Evolutionary conservation across 2,888 invertebrate genomes (phyloP), one percentile per base, ranked within the genome.

Genomic region (Trypoxylon attenuatum): DNA sequence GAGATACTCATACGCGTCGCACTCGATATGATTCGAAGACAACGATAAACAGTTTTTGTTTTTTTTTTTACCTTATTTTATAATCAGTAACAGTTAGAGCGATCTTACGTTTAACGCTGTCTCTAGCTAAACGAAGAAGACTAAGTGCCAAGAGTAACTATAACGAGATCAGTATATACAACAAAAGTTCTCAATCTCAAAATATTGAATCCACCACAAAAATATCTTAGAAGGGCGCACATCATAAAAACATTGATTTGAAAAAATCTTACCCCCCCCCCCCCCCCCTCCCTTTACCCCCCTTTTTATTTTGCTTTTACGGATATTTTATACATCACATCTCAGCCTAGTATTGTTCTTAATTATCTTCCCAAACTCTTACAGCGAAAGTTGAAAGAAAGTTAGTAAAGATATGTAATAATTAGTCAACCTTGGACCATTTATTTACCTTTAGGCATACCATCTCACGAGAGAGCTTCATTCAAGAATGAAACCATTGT

Each of bases 171-270:
- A 5, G 33, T 33, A 33, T 33, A 13, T 33, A 33, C 33, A 33
- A 33, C 33, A 33, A 33, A 33, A 33, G 33, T 33, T 33, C 33
- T 33, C 33, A 33, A 33, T 33, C 33, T 33, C 33, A 33, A 33
- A 33, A 33, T 33, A 33, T 33, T 13, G 33, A 33, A 13, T 13
- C 33, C 33, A 10, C 66, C 47, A 23, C 53, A 58, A 63, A 54
- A 63, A 63, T 66, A 63, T 63, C 10, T 66, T 16, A 5, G n/a
- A 67, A 64, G 58, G 51, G 42, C 53, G 10, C 41, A 45, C 18
- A 23, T 18, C 23, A 38, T 22, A 18, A 51, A 67, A 57, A 64
- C 33, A 61, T 45, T 33, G 5, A 15, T 29, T 50, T 50, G 16
- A 39, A 46, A 53, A 63, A 54, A 49, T 25, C 47, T 33, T 8